Evolutionary conservation across 1,140 invertebrate genomes (phyloP).

Genomic region (Anoplophora glabripennis): DNA sequence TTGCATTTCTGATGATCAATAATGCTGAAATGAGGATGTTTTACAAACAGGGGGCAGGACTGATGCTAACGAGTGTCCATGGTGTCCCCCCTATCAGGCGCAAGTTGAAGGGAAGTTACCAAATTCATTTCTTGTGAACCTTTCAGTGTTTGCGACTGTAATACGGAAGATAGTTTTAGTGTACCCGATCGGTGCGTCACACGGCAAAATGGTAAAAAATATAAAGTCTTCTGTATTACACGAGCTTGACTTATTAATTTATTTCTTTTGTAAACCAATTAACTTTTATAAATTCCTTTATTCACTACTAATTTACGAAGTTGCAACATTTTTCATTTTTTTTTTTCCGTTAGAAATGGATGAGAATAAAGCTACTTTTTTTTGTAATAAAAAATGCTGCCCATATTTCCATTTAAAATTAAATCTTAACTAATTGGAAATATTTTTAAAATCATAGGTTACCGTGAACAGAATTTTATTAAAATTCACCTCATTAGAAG

Average conservation of each 20-base stretch:
- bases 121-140: not conserved
- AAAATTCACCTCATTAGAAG: too few species aligned
- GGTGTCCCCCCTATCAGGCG: constrained; percentile 7
- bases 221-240: not conserved
- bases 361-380: too few species aligned
- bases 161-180: constrained; percentile 4
- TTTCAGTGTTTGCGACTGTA: not conserved
- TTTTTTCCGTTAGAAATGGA: too few species aligned
- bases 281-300: not conserved
- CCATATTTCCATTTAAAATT: too few species aligned
- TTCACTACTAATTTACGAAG: too few species aligned
- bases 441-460: too few species aligned
- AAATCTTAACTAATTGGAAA: too few species aligned
- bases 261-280: constrained; percentile 12
- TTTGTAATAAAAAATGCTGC: too few species aligned
- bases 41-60: constrained; percentile 11
- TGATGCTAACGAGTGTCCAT: constrained; percentile 12
- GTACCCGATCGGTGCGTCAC: not conserved
- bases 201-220: not conserved
- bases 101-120: constrained; percentile 7
- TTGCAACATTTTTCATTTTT: too few species aligned
- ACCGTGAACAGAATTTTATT: too few species aligned
- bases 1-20: too few species aligned
- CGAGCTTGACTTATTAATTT: constrained; percentile 9
- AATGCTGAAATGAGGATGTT: not conserved